Evolutionary conservation across 2,888 invertebrate species (phyloP).

Genomic region (Peribatodes rhomboidaria): DNA sequence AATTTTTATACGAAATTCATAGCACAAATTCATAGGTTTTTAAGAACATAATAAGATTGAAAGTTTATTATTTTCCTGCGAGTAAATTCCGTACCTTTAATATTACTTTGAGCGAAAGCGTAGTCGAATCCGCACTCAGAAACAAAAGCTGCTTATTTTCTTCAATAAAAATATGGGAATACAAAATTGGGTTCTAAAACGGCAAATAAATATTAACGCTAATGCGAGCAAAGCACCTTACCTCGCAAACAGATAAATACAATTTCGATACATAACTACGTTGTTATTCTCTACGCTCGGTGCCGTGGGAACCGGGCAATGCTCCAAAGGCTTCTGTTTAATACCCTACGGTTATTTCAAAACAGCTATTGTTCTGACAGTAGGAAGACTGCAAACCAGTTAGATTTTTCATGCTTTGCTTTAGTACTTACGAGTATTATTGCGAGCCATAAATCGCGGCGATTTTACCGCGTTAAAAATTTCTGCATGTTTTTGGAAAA

Average conservation of each 20-base stretch:
- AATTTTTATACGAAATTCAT: too few relatives aligned
- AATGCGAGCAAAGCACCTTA: constrained; percentile 30
- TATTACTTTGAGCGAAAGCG: constrained; percentile 8
- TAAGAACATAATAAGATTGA: not conserved
- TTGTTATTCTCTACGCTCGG: constrained; percentile 24
- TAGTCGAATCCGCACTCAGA: constrained; percentile 7
- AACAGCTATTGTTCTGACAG: constrained; percentile 6
- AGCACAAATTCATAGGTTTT: not conserved
- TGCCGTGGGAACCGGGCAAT: constrained; percentile 38
- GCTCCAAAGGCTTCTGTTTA: constrained; percentile 35
- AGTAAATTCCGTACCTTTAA: constrained; percentile 4
- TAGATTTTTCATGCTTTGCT: not conserved
- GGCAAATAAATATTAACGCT: constrained; percentile 24
- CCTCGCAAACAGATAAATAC: constrained; percentile 28
- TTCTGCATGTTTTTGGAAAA: too few relatives aligned
- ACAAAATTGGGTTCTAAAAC: constrained; percentile 25
- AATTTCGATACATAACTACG: constrained; percentile 34
- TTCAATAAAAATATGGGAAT: constrained; percentile 22
- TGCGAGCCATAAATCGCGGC: not conserved
- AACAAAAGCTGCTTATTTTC: constrained; percentile 22
- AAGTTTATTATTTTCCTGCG: not conserved
- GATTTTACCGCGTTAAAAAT: too few relatives aligned
- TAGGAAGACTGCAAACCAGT: not conserved
- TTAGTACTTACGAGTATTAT: not conserved
- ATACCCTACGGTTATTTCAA: constrained; percentile 34